Evolutionary conservation across 2,888 invertebrate species (phyloP), one percentile per base, ranked within the genome.

Genomic region (Cryptosula pallasiana): DNA sequence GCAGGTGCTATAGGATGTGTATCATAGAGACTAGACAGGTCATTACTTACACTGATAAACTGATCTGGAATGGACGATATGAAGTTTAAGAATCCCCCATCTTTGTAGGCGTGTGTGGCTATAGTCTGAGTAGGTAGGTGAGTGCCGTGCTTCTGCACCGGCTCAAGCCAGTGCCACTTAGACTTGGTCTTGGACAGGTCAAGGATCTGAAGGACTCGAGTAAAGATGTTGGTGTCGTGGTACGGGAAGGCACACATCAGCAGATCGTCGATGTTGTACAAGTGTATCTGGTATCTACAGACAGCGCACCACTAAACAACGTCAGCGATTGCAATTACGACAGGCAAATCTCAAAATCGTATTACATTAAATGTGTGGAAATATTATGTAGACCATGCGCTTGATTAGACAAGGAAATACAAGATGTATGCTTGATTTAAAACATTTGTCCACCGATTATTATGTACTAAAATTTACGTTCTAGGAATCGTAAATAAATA

Each of bases 211-310:
- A 97, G 82, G 70, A 93, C 86, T 72, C 89, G 81, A 0, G 92
- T 90, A 86, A 97, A 99, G 75, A 93, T 90, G 76, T 91, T 91
- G 0, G 94, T 93, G 79, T 95, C 93, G 84, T 97, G 95, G 82
- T 95, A 97, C 0, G 98, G 97, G 72, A 99, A 84, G 72, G 93
- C 91, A 9, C 93, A 87, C 74, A 90, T 87, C 78, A 98, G 87
- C 55, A 97, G 87, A 0, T 90, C 90, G 80, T 93, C 90, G 72
- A 90, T 89, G 81, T 97, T 97, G 84, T 91, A 97, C 72, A 91
- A 88, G 79, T 98, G 92, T 74, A 98, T 91, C 76, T 91, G 90
- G 82, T 91, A 96, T 77, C 95, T 88, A 77, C 32, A 78, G 35
- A 45, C 25, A 45, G 20, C 20, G 45, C 5, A 5, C 5, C 5